Evolutionary conservation across 2,888 invertebrate species (phyloP).

Genomic region (Ennomos erosarius): DNA sequence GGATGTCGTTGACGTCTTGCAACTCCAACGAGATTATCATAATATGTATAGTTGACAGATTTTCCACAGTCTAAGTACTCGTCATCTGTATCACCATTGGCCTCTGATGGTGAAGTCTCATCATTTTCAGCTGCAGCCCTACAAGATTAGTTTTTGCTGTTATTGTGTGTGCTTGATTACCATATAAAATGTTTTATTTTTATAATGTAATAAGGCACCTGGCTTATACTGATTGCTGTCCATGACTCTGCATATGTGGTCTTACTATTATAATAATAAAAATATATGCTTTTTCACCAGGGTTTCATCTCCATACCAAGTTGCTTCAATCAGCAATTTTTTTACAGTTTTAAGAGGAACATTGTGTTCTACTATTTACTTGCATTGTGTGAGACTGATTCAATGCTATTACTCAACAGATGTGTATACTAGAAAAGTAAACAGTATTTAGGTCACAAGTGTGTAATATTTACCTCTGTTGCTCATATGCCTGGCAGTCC

Average conservation of each 20-base stretch:
- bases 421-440: conserved; percentile 16
- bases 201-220: too few species aligned
- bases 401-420: conserved; percentile 17
- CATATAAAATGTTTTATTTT: too few species aligned
- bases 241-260: too few species aligned
- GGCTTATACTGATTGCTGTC: too few species aligned
- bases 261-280: too few species aligned
- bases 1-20: conserved; percentile 93
- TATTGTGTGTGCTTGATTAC: too few species aligned
- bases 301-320: too few species aligned
- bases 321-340: too few species aligned
- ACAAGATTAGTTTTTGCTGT: conserved; percentile 29
- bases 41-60: conserved; percentile 94
- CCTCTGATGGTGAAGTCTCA: conserved; percentile 61
- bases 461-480: conserved; percentile 68
- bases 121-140: conserved; percentile 73
- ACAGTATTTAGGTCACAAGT: conserved; percentile 18
- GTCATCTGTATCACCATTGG: conserved; percentile 79
- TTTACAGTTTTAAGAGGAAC: too few species aligned
- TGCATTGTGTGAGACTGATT: conserved; percentile 7
- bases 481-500: conserved; percentile 85
- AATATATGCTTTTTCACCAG: too few species aligned
- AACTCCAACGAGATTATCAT: conserved; percentile 94
- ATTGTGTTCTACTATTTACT: background rate
- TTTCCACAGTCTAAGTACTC: conserved; percentile 93